phyloP scores from a whole-genome alignment of 2,888 invertebrate species.

The Lucinisca nassula region DNA sequence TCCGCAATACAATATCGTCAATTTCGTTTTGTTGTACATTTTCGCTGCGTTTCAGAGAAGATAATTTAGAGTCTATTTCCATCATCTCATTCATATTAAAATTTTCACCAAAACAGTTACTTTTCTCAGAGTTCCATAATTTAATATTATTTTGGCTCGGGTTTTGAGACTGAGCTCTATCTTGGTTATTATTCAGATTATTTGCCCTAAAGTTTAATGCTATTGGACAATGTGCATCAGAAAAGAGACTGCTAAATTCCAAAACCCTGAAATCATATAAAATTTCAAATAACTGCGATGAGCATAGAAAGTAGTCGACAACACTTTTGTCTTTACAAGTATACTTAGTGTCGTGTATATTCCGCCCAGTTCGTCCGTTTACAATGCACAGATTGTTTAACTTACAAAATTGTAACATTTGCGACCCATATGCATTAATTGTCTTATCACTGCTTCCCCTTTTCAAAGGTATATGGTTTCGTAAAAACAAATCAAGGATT shows the following conservation, averaged over 20 bases:
- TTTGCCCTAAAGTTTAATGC: no score
- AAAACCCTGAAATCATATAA: not conserved
- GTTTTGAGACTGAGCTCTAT: no score
- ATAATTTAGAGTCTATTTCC: not conserved
- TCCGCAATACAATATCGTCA: not conserved
- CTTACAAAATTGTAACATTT: not conserved
- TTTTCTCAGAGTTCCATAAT: not conserved
- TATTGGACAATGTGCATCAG: not conserved
- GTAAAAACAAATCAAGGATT: no score
- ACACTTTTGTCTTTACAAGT: not conserved
- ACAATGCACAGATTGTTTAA: not conserved
- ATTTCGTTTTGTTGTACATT: not conserved
- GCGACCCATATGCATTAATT: no score
- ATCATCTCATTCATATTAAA: not conserved
- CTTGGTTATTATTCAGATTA: no score
- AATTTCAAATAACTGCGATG: not conserved
- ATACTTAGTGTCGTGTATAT: not conserved
- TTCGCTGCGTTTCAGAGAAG: not conserved
- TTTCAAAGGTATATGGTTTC: no score
- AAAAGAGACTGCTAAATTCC: not conserved
- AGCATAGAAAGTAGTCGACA: not conserved
- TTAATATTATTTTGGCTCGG: not conserved
- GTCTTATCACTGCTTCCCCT: no score
- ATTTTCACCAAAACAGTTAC: not conserved
- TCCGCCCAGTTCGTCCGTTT: not conserved